Base-by-base conservation (phyloP, 2,888 invertebrate genomes). In the Limulus polyphemus region DNA sequence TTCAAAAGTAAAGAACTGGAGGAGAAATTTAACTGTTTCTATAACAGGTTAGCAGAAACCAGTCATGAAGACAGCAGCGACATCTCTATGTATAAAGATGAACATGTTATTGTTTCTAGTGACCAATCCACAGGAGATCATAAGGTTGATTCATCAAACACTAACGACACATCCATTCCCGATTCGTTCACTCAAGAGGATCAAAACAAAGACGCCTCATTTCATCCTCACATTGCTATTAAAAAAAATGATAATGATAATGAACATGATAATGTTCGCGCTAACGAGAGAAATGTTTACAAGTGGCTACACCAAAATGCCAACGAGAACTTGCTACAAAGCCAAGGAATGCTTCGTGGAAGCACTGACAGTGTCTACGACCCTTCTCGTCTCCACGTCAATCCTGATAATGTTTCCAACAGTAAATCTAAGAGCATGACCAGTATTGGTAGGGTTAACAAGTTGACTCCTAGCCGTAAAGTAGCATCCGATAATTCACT, bases 61-160 rank as follows among this genome's bases (percentile, higher is more conserved):
- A 67, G 67, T 60, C 64, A 67, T 47, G 68, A 69, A 55, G 69
- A 69, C 11, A 65, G 65, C 60, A 69, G 67, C 17, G 69, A 69
- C 13, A 65, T 60, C 10, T 64, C 62, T 12, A 68, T 64, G 2
- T 69, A 67, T 47, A 69, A 67, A 16, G 68, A 69, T 32, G 68
- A 69, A 47, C 67, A 63, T 3, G 60, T 58, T 1, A 50, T 63
- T 46, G 17, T 67, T 13, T 66, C 68, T 1, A 60, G 64, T 2
- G 67, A 66, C 46, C 61, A 65, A 10, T 64, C 63, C 7, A 57
- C 60, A 0, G 61, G 62, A 49, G 54, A 32, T 54, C 51, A 58
- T 1, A 62, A 62, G 50, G 62, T 59, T 13, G 61, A 67, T 56
- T 64, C 62, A 63, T 13, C 49, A 56, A 16, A 60, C 49, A 17